Percentiles rank a stretch among this genome's conserved stretches.
phyloP scores from a whole-genome alignment of 2,888 invertebrate genomes.

The Agapostemon virescens region DNA sequence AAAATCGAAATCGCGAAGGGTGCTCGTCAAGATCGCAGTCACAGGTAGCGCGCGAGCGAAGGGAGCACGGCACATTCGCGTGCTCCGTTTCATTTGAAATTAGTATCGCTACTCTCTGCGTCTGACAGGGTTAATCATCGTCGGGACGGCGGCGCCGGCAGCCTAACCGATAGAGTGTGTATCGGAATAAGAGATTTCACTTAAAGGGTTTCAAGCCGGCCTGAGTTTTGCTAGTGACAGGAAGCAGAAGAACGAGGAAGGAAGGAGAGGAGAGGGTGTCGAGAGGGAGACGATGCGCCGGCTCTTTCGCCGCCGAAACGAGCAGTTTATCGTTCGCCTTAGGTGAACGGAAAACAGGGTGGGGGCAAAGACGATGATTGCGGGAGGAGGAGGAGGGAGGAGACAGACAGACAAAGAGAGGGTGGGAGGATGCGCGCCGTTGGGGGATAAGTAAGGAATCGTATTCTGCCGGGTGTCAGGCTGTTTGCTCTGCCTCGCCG shows the following conservation, averaged over 20 bases:
- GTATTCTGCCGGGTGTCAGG: slow-evolving; percentile 77
- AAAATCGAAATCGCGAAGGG: background rate
- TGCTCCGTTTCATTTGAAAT: slow-evolving; percentile 78
- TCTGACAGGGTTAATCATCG: slow-evolving; percentile 80
- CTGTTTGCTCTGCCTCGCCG: slow-evolving; percentile 76
- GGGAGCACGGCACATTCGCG: slow-evolving; percentile 61
- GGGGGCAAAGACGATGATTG: background rate
- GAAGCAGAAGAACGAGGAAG: slow-evolving; percentile 50
- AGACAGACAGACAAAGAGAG: slow-evolving; percentile 13
- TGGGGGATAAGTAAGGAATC: slow-evolving; percentile 77
- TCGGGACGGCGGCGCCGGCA: slow-evolving; percentile 51
- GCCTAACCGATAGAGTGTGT: slow-evolving; percentile 67
- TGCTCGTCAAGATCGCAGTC: background rate
- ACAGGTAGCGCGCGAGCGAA: slow-evolving; percentile 32
- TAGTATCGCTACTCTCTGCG: slow-evolving; percentile 80
- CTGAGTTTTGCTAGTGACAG: slow-evolving; percentile 81
- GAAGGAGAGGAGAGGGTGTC: background rate
- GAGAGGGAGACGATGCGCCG: slow-evolving; percentile 40
- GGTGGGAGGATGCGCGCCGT: slow-evolving; percentile 57
- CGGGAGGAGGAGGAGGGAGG: background rate
- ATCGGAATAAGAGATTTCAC: slow-evolving; percentile 81
- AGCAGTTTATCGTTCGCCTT: slow-evolving; percentile 42
- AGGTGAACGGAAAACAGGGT: slow-evolving; percentile 20
- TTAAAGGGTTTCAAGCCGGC: slow-evolving; percentile 79
- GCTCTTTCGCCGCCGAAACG: slow-evolving; percentile 45